Base-by-base conservation (phyloP, 2,888 invertebrate species). In the Opisthograptis luteolata region DNA sequence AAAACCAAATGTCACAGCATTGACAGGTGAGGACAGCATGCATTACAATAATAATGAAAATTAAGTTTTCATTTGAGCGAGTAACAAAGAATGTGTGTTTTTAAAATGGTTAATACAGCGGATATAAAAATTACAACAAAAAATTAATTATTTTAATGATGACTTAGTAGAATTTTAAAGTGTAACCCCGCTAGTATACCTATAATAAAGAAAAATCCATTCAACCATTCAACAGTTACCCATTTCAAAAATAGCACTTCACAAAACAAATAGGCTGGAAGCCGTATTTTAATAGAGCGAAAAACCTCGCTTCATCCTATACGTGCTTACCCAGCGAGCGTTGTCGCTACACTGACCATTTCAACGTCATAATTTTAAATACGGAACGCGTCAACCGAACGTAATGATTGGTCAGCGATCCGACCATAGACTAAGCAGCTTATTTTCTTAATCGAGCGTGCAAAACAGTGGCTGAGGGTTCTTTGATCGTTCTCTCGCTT, bases 401-500 rank as follows among this genome's bases (percentile, higher is more conserved):
- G 69, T 77, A 73, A 70, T 78, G 75, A 81, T 80, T 81, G 83
- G 81, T 78, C 83, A 80, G 70, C 64, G 68, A 71, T 58, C 66
- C 59, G 73, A 52, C 75, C 80, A 79, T 69, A 81, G 79, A 77
- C 77, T 83, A 84, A 84, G 73, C 71, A 70, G 80, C 78, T 79
- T 78, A 76, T 69, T 68, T 61, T 76, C 72, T 70, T 79, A 73
- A 74, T 73, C 70, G 70, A 70, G 68, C 81, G 77, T 68, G 72
- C 68, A 70, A 62, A 67, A 5, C 67, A 52, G 53, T 48, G 30
- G 57, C 20, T 7, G 13, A 4, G 20, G 12, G 24, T 58, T 41
- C 82, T 84, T 85, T 86, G 85, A 86, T 84, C 82, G 58, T 60
- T 65, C 59, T 72, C 62, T 62, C 81, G 61, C 65, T 60, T 68